Evolutionary conservation across 2,113 vertebrate species (phyloP).

Genomic region (Egretta garzetta): DNA sequence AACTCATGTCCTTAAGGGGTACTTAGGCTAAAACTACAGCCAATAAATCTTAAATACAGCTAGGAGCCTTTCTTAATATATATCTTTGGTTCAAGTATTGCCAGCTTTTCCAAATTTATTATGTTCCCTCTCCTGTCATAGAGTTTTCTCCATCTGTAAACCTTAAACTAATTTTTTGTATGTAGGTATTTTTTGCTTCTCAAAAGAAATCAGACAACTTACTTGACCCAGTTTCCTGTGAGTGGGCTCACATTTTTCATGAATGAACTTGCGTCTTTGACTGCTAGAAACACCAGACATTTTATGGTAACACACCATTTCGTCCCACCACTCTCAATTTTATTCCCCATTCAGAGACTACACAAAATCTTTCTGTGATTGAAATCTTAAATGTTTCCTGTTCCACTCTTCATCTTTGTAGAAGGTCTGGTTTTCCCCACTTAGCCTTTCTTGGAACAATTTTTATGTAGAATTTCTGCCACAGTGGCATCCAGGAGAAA

Average conservation of each 20-base stretch:
- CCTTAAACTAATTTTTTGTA: background rate
- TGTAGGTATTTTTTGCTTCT: background rate
- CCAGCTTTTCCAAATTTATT: background rate
- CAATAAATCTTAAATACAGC: background rate
- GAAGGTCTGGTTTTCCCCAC: background rate
- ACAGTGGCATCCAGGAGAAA: background rate
- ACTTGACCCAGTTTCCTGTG: background rate
- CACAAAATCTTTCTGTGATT: background rate
- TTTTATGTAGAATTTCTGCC: background rate
- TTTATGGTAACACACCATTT: background rate
- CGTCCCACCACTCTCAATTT: background rate
- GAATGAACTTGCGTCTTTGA: background rate
- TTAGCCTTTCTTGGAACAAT: background rate
- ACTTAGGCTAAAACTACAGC: background rate
- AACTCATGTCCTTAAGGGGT: background rate
- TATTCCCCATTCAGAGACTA: background rate
- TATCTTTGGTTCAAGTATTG: background rate
- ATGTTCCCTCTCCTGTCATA: background rate
- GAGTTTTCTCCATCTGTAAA: background rate
- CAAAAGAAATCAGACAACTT: background rate
- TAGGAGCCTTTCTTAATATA: background rate
- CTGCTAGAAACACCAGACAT: background rate
- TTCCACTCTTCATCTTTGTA: background rate
- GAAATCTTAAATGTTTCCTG: background rate
- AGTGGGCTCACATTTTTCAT: background rate